A percentile compares a stretch with the other conserved stretches of the same genome.
Conservation (phyloP, 2,797 vertebrate species). For the Xiphorhynchus erythropygius region DNA sequence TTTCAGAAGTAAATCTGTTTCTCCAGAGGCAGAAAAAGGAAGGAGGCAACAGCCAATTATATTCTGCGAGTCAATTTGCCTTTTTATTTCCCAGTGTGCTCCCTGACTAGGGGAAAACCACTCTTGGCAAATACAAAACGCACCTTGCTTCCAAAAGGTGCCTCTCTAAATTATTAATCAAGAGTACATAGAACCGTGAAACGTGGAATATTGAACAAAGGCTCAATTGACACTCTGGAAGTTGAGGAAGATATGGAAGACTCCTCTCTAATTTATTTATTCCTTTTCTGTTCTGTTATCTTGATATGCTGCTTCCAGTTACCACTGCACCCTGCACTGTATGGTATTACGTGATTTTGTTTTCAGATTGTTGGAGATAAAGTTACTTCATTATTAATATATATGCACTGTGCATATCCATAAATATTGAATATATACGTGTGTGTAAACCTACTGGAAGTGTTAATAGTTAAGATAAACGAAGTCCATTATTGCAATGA, state of each 20-base stretch:
- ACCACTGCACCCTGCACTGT: constrained; percentile 47
- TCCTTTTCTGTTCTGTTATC: constrained; percentile 65
- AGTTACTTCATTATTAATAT: constrained; percentile 77
- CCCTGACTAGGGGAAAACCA: constrained; percentile 47
- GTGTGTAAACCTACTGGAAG: constrained; percentile 54
- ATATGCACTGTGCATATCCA: constrained; percentile 51
- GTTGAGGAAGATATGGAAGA: constrained; percentile 74
- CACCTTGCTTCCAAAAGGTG: constrained; percentile 35
- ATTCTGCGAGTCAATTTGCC: not conserved
- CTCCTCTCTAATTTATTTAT: constrained; percentile 86
- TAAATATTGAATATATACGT: constrained; percentile 66
- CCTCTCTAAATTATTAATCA: constrained; percentile 60
- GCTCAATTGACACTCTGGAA: constrained; percentile 63
- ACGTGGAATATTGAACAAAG: constrained; percentile 60
- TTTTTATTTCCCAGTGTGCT: constrained; percentile 30
- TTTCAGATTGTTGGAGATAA: constrained; percentile 70
- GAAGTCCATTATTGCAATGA: constrained; percentile 73
- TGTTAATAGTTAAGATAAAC: constrained; percentile 77
- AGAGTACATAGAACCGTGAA: constrained; percentile 2
- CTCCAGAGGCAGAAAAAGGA: not conserved
- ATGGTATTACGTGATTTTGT: constrained; percentile 73
- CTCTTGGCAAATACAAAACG: constrained; percentile 54
- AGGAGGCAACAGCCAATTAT: not conserved
- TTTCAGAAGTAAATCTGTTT: not conserved
- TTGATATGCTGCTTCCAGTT: constrained; percentile 70